Base-by-base conservation (phyloP, 2,888 invertebrate species). In the Agelastica alni region DNA sequence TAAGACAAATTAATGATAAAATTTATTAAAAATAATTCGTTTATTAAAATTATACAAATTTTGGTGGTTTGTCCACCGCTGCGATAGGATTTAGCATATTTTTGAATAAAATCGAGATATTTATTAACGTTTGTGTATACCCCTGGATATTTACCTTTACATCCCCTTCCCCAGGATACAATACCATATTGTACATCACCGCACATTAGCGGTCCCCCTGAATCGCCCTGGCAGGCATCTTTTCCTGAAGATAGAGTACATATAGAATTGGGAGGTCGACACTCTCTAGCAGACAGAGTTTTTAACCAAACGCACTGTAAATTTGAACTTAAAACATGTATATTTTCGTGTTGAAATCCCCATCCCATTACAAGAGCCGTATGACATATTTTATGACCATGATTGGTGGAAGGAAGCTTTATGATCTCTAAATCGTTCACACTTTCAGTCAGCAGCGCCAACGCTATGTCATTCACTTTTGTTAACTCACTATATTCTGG, bases 121-220 rank as follows among this genome's bases (percentile, higher is more conserved):
- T 34, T 45, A 41, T 53, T 49, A 3, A 51, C 46, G 28, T 51
- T 39, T 3, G 57, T 57, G 34, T 42, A 57, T 2, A 57, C 49
- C 4, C 45, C 53, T 1, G 57, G 57, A n/a, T 30, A 53, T 2
- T 28, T 10, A 10, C 14, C 20, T 1, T 18, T 45, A 22, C 57
- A 57, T 6, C 30, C 49, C 2, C 45, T 34, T n/a, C 57, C 57
- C 49, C 49, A 53, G n/a, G 49, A 45, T 3, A 57, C 51, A 10
- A 57, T 46, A 12, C 57, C 57, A 20, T 39, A 41, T 16, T 53
- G 57, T 13, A 42, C 42, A 5, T 39, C 46, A 4, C 30, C 31
- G 36, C 51, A 57, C n/a, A 57, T 20, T 13, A 57, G 16, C 17
- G 57, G 57, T n/a, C 53, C 56, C 13, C 51, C 59, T 9, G 54